Evolutionary conservation across 2,888 invertebrate species (phyloP).

Genomic region (Tenthredo amoena): DNA sequence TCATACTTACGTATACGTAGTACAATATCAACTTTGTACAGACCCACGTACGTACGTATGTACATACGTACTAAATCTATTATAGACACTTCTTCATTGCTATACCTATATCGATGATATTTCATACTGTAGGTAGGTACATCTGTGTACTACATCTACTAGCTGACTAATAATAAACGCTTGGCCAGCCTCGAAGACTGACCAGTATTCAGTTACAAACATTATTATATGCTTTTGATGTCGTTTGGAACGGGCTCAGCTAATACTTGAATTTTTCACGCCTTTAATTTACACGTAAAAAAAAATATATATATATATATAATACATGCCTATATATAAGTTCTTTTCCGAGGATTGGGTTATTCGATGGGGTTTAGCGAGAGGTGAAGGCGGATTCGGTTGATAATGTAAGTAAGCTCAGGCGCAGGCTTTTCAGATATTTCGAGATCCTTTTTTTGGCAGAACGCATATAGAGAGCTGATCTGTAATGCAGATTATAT

Average conservation of each 20-base stretch:
- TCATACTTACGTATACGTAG: background rate
- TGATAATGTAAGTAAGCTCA: background rate
- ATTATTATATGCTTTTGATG: slow-evolving; percentile 1
- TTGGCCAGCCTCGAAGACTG: slow-evolving; percentile 26
- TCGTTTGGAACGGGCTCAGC: slow-evolving; percentile 36
- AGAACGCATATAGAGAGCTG: background rate
- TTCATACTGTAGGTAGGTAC: slow-evolving; percentile 3
- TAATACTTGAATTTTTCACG: background rate
- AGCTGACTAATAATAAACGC: slow-evolving; percentile 43
- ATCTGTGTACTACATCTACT: background rate
- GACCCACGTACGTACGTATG: background rate
- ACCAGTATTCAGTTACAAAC: slow-evolving; percentile 36
- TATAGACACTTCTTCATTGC: background rate
- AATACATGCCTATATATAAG: slow-evolving; percentile 20
- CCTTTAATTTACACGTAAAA: background rate
- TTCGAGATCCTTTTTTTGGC: background rate
- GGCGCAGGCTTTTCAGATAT: background rate
- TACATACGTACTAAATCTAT: background rate
- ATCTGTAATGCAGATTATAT: slow-evolving; percentile 28
- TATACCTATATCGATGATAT: background rate
- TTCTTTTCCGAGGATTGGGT: slow-evolving; percentile 22
- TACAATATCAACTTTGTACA: background rate
- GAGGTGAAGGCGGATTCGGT: slow-evolving; percentile 1
- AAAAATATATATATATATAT: background rate
- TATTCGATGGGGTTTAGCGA: background rate